phyloP scores from a whole-genome alignment of 2,888 invertebrate species.

The Cotesia congregata region DNA sequence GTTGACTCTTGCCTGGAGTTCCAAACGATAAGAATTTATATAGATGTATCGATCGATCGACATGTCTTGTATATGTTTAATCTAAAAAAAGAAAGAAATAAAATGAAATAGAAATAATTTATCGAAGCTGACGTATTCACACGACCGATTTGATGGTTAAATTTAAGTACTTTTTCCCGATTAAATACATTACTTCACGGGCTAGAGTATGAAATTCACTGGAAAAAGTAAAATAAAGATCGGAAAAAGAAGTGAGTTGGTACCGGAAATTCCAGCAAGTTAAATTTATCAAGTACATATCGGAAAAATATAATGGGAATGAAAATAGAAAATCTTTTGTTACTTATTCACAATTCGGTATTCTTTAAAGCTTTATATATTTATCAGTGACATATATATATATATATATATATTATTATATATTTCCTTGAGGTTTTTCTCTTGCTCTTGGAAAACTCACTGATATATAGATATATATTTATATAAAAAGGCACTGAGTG shows the following conservation, averaged over 20 bases:
- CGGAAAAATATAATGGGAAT: neutral
- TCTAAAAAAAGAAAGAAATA: constrained; percentile 20
- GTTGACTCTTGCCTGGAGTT: constrained; percentile 14
- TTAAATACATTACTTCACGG: constrained; percentile 23
- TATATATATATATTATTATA: neutral
- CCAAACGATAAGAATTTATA: constrained; percentile 29
- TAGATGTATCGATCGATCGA: constrained; percentile 5
- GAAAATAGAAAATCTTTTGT: constrained; percentile 6
- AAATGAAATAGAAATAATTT: constrained; percentile 32
- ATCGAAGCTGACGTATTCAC: constrained; percentile 22
- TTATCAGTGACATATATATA: neutral
- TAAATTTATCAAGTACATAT: neutral
- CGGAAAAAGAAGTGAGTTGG: neutral
- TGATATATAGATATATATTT: neutral
- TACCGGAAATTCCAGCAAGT: neutral
- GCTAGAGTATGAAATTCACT: neutral
- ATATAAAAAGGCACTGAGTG: constrained; percentile 24
- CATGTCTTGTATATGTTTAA: neutral
- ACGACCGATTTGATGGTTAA: constrained; percentile 23
- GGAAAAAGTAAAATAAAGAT: neutral
- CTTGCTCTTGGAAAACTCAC: neutral
- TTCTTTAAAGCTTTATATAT: constrained; percentile 1
- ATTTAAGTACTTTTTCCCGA: constrained; percentile 26
- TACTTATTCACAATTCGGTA: constrained; percentile 9
- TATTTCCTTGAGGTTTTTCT: constrained; percentile 4